These are phyloP conservation scores for Branchipolynoe longqiensis DNA, from an alignment of 2,888 invertebrate genomes.

Conservation along the genomic window DNA sequence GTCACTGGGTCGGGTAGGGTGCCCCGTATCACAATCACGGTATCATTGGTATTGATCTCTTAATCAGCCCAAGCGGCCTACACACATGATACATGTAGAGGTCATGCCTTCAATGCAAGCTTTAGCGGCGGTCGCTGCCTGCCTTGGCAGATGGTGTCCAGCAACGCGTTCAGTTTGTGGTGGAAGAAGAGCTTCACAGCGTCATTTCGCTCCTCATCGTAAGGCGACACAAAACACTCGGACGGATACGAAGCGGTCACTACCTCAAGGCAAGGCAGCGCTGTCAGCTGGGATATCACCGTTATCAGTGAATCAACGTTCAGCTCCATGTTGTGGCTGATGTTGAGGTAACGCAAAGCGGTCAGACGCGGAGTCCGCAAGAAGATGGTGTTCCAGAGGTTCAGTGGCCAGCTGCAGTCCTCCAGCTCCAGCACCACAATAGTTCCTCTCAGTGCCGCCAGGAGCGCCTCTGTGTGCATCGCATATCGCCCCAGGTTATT, in stretches of 20 bases:
- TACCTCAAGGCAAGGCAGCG: slow-evolving; percentile 65
- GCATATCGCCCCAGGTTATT: slow-evolving; percentile 70
- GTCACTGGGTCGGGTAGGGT: too few species aligned
- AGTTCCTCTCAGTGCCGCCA: slow-evolving; percentile 65
- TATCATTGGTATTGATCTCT: too few species aligned
- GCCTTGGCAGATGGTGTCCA: background rate
- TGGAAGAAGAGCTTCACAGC: slow-evolving; percentile 29
- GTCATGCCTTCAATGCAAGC: background rate
- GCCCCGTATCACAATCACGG: too few species aligned
- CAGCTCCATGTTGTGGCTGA: slow-evolving; percentile 70
- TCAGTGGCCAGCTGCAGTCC: slow-evolving; percentile 71
- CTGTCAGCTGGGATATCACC: slow-evolving; percentile 56
- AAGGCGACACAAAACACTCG: slow-evolving; percentile 51
- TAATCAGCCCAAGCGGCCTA: too few species aligned
- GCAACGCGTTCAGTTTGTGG: slow-evolving; percentile 12
- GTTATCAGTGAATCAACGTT: slow-evolving; percentile 64
- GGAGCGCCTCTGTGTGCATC: slow-evolving; percentile 53
- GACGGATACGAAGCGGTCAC: slow-evolving; percentile 62
- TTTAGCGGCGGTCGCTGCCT: background rate
- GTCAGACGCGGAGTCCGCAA: slow-evolving; percentile 65
- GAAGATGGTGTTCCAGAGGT: slow-evolving; percentile 66
- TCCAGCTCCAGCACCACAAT: slow-evolving; percentile 76
- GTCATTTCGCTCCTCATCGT: background rate
- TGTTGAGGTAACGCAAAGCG: slow-evolving; percentile 72
- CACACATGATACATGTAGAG: too few species aligned